These are phyloP conservation scores for Oplegnathus fasciatus DNA, from an alignment of 2,113 vertebrate genomes.

Conservation along the genomic window DNA sequence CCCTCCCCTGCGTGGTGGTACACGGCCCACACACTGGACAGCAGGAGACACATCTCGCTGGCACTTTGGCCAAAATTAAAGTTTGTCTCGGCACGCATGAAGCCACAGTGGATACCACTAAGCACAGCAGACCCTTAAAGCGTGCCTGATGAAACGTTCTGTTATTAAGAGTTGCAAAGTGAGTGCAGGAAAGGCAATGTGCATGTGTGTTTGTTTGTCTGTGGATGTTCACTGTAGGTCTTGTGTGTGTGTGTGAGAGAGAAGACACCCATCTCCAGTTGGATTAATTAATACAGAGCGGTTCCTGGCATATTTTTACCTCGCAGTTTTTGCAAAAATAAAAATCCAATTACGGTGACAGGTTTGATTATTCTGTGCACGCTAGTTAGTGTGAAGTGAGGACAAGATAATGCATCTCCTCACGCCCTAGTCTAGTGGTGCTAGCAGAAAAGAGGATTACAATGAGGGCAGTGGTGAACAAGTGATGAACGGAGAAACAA, in stretches of 20 bases:
- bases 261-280: neutral
- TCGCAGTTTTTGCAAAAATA: conserved; percentile 26
- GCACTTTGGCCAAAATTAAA: conserved; percentile 50
- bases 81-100: conserved; percentile 35
- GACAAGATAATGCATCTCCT: conserved; percentile 10
- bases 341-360: conserved; percentile 38
- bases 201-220: conserved; percentile 13
- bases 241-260: neutral
- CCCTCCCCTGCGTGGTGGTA: conserved; percentile 49
- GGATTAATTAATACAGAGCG: conserved; percentile 39
- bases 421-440: conserved; percentile 3
- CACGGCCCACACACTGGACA: conserved; percentile 71
- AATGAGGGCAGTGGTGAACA: conserved; percentile 12
- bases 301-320: conserved; percentile 36
- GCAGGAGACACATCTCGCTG: conserved; percentile 64
- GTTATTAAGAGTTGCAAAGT: conserved; percentile 6
- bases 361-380: conserved; percentile 25
- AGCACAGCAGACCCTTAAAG: conserved; percentile 49
- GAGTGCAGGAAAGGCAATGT: neutral
- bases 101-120: conserved; percentile 15
- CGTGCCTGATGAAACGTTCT: conserved; percentile 43
- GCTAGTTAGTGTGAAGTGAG: conserved; percentile 16
- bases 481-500: conserved; percentile 41
- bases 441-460: neutral
- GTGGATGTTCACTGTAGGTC: neutral